Evolutionary conservation across 2,113 vertebrate species (phyloP).

Genomic region (Casuarius casuarius): DNA sequence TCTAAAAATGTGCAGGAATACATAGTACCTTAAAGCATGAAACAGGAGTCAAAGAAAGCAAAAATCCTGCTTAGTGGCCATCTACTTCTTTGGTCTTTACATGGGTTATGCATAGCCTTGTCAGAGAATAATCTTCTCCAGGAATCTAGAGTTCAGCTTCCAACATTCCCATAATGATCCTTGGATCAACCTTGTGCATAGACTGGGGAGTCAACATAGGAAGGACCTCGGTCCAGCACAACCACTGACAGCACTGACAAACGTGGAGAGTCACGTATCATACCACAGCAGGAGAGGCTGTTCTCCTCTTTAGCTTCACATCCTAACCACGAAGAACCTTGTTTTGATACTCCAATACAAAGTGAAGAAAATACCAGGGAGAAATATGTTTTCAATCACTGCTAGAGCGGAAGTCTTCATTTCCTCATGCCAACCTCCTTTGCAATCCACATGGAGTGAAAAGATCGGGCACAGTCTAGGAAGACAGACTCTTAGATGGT

Average conservation of each 20-base stretch:
- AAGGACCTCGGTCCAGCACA: neutral
- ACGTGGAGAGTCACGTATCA: no score
- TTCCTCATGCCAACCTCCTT: neutral
- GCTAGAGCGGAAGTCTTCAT: fast-evolving
- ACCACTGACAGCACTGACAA: neutral
- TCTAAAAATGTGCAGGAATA: neutral
- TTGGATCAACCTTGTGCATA: neutral
- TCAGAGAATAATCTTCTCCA: neutral
- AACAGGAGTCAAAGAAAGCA: neutral
- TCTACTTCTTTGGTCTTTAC: neutral
- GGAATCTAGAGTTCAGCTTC: neutral
- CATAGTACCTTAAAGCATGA: fast-evolving
- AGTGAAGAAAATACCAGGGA: neutral
- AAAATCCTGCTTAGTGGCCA: fast-evolving
- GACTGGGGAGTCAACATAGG: neutral
- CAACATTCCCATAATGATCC: fast-evolving
- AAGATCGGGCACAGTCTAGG: neutral
- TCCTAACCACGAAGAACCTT: neutral
- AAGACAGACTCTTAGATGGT: neutral
- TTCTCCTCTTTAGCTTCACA: neutral
- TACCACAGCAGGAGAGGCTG: neutral
- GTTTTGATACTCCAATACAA: neutral
- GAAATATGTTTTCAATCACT: neutral
- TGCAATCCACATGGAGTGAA: fast-evolving
- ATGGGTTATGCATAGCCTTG: fast-evolving